Conservation (phyloP, 2,888 invertebrate species). For the Diplolepis rosae region DNA sequence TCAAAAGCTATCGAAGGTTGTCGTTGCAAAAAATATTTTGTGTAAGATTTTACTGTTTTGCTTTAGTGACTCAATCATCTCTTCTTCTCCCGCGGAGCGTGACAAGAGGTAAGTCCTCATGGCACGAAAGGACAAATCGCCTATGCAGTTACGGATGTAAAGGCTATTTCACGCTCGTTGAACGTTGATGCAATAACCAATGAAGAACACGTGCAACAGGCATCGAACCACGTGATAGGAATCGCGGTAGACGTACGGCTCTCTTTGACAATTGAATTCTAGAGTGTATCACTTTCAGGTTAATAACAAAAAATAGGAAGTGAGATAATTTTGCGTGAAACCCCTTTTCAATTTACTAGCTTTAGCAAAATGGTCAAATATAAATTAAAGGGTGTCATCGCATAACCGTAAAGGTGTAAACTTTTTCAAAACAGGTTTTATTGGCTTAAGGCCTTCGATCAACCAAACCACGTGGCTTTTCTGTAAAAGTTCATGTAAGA, state of each 20-base stretch:
- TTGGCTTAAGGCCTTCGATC: no score
- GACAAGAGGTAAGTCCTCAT: slow-evolving; percentile 23
- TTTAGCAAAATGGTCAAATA: no score
- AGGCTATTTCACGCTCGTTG: slow-evolving; percentile 47
- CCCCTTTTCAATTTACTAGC: no score
- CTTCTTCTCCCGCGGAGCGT: slow-evolving; percentile 21
- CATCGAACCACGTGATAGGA: slow-evolving; percentile 34
- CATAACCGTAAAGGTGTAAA: no score
- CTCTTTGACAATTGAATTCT: slow-evolving; percentile 22
- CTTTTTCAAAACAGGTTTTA: no score
- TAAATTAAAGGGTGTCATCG: no score
- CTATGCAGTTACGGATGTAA: slow-evolving; percentile 41
- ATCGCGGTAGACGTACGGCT: neutral
- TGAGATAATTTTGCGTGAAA: no score
- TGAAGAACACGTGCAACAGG: slow-evolving; percentile 38
- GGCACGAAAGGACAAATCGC: slow-evolving; percentile 28
- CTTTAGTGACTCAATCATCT: slow-evolving; percentile 26
- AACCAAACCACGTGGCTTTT: no score
- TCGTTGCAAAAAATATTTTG: neutral
- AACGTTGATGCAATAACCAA: slow-evolving; percentile 45
- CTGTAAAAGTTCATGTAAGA: no score
- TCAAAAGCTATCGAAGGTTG: neutral
- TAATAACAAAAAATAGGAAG: no score
- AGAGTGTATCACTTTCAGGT: no score
- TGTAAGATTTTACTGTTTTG: slow-evolving; percentile 1